Conservation (phyloP, 2,113 vertebrate genomes). For the Sorex fumeus region DNA sequence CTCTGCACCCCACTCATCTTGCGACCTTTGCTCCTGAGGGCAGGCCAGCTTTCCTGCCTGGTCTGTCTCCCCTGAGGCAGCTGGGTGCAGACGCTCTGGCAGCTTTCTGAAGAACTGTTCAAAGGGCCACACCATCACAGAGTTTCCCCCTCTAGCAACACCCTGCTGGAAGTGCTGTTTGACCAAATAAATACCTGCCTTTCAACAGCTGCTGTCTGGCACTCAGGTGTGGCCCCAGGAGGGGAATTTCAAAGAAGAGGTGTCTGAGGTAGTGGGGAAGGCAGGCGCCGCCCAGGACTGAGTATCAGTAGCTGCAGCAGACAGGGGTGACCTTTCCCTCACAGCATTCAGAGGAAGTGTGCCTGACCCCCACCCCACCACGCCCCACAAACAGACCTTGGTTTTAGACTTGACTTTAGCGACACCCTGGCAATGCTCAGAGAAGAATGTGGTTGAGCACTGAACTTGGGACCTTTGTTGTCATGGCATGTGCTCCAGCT, state of each 20-base stretch:
- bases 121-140: neutral
- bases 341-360: neutral
- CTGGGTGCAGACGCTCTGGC: neutral
- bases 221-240: neutral
- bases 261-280: neutral
- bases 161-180: neutral
- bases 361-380: too few species aligned
- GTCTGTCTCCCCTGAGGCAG: neutral
- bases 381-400: too few species aligned
- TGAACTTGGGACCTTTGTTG: too few species aligned
- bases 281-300: neutral
- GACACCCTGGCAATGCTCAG: too few species aligned
- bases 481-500: too few species aligned
- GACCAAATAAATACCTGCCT: neutral
- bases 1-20: neutral
- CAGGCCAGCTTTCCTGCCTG: neutral
- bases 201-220: constrained; percentile 10
- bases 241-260: constrained; percentile 21
- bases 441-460: too few species aligned
- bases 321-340: neutral
- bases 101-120: neutral
- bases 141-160: neutral
- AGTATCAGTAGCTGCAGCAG: neutral
- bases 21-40: neutral
- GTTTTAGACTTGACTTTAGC: too few species aligned